These are phyloP conservation scores for Cenopis cana DNA, from an alignment of 2,888 invertebrate genomes.

Conservation along the genomic window DNA sequence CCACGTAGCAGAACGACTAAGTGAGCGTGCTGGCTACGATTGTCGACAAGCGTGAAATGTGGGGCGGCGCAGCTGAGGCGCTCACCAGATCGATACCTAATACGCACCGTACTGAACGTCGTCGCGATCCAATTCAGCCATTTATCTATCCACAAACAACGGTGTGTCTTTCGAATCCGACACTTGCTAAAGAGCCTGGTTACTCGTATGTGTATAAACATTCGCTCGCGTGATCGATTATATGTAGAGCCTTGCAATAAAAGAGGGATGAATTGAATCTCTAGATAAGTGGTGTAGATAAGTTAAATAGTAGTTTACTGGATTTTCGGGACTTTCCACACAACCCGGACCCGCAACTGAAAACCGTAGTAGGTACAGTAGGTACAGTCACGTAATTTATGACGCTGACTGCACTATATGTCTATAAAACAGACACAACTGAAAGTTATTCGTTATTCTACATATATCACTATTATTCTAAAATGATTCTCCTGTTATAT, in stretches of 20 bases:
- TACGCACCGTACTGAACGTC: conserved; percentile 76
- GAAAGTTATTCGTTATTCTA: no score
- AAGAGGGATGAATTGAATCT: neutral
- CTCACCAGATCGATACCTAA: conserved; percentile 79
- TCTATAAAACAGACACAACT: no score
- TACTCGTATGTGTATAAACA: neutral
- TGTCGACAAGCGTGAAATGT: conserved; percentile 76
- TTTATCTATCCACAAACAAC: conserved; percentile 55
- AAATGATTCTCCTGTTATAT: no score
- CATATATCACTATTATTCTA: no score
- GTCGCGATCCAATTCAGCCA: conserved; percentile 70
- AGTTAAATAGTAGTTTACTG: no score
- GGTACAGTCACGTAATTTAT: no score
- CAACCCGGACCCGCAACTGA: no score
- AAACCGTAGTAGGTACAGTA: no score
- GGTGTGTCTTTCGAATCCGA: neutral
- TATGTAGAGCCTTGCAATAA: neutral
- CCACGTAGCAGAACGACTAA: conserved; percentile 47
- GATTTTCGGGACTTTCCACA: no score
- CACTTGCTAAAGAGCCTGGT: neutral
- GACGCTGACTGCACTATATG: no score
- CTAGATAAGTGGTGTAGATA: no score
- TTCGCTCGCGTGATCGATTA: neutral
- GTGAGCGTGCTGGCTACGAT: conserved; percentile 64
- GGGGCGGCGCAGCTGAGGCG: conserved; percentile 74